Evolutionary conservation across 2,113 vertebrate species (phyloP).

Genomic region (Tringa solitaria): DNA sequence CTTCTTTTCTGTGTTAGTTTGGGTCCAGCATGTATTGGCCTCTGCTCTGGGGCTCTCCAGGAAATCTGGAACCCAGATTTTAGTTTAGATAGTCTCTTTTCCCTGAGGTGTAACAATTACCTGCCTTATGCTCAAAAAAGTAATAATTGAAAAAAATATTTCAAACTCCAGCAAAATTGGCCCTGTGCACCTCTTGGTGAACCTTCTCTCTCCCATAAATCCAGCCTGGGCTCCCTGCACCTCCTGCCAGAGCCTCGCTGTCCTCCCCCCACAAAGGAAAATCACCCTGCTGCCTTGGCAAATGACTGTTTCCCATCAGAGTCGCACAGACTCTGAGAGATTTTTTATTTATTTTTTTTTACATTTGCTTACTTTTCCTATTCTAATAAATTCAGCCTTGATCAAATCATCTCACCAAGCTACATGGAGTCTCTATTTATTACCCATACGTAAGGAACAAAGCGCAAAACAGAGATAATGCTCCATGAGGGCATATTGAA

Average conservation of each 20-base stretch:
- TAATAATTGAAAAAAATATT: not conserved
- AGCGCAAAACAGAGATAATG: not conserved
- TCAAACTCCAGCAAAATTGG: not conserved
- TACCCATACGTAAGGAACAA: not conserved
- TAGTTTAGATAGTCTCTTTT: not conserved
- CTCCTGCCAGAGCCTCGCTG: not conserved
- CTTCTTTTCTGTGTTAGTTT: not conserved
- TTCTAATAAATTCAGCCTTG: not conserved
- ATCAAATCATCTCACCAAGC: not conserved
- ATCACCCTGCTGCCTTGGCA: not conserved
- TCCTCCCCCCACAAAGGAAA: not conserved
- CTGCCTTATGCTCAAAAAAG: not conserved
- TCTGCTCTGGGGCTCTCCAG: not conserved
- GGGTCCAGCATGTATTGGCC: not conserved
- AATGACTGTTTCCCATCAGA: not conserved
- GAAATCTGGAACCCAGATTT: not conserved
- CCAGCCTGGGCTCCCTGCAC: not conserved
- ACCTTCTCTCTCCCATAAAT: not conserved
- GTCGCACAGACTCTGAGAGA: fast-evolving
- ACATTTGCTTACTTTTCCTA: not conserved
- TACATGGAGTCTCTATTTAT: not conserved
- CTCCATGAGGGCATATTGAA: not conserved
- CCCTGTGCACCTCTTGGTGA: not conserved
- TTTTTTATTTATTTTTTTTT: not conserved
- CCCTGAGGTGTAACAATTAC: not conserved